Evolutionary conservation across 2,888 invertebrate genomes (phyloP).

Genomic region (Trachelus troglodyta): DNA sequence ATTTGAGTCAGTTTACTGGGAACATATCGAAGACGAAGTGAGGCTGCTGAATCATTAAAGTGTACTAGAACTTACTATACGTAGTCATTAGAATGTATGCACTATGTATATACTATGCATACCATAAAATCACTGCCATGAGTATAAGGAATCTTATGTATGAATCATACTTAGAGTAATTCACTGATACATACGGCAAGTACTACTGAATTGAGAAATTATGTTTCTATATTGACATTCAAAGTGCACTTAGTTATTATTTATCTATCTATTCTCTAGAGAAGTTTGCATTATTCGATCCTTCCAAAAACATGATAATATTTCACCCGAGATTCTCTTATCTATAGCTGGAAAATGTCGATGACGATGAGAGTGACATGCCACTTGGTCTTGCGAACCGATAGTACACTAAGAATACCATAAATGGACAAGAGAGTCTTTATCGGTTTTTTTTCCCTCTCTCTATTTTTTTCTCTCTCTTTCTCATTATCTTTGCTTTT

Average conservation of each 20-base stretch:
- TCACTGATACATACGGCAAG: background rate
- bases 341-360: background rate
- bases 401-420: conserved; percentile 1
- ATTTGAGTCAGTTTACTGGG: conserved; percentile 16
- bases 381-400: background rate
- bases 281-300: background rate
- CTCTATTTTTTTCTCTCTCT: background rate
- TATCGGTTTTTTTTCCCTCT: background rate
- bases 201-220: background rate
- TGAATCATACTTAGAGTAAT: background rate
- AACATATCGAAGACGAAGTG: background rate
- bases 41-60: background rate
- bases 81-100: background rate
- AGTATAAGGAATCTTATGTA: background rate
- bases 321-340: background rate
- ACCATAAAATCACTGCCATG: background rate
- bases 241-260: background rate
- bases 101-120: background rate
- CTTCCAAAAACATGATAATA: background rate
- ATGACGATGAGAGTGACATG: background rate
- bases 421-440: conserved; percentile 3
- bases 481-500: background rate
- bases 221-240: background rate
- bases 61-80: background rate
- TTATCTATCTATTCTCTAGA: background rate